Conservation (phyloP, 2,888 invertebrate species). For the Uloborus plumipes region DNA sequence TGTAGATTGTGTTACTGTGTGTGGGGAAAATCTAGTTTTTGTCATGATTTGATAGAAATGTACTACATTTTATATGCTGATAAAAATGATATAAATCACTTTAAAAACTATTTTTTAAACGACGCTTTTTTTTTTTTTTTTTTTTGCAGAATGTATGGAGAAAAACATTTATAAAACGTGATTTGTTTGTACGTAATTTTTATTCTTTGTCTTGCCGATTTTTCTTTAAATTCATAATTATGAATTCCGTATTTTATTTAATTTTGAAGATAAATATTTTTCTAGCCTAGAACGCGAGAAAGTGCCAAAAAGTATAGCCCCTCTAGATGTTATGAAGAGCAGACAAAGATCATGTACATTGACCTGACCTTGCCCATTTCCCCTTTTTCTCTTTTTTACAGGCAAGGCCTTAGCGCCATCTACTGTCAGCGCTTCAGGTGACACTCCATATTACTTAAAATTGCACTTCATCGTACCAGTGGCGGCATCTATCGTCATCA, state of each 20-base stretch:
- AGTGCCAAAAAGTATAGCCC: conserved; percentile 32
- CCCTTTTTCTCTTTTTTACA: conserved; percentile 2
- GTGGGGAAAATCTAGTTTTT: no score
- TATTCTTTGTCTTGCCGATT: no score
- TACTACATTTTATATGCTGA: no score
- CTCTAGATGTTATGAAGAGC: conserved; percentile 1
- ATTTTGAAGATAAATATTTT: neutral
- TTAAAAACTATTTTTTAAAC: no score
- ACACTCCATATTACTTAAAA: conserved; percentile 58
- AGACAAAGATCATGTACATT: conserved; percentile 42
- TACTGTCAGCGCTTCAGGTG: conserved; percentile 21
- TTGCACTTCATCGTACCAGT: conserved; percentile 60
- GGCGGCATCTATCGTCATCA: conserved; percentile 62
- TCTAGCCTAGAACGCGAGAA: conserved; percentile 16
- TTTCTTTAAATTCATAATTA: no score
- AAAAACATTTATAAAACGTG: no score
- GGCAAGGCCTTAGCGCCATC: conserved; percentile 61
- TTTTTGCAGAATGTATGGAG: no score
- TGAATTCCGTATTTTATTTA: neutral
- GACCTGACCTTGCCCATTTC: conserved; percentile 41
- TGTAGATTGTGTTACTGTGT: no score
- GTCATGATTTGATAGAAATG: no score
- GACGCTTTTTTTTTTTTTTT: no score
- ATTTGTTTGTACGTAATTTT: no score
- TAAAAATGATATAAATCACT: no score